phyloP scores from a whole-genome alignment of 2,888 invertebrate species.

The Noctua comes region DNA sequence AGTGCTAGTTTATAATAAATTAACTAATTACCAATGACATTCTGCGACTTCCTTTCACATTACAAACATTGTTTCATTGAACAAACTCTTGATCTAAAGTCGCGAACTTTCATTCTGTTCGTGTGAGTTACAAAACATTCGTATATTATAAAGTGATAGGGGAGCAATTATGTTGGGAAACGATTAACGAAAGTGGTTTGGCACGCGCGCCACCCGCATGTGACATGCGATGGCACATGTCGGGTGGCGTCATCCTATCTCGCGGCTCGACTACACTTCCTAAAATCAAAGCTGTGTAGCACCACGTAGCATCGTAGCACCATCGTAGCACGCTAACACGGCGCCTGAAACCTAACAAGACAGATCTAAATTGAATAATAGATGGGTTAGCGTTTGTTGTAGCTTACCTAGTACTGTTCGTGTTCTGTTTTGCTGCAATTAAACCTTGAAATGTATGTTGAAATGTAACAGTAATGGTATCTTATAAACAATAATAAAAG shows the following conservation, averaged over 20 bases:
- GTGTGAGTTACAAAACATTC: constrained; percentile 55
- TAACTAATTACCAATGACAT: neutral
- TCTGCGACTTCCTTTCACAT: neutral
- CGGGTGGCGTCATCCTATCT: constrained; percentile 70
- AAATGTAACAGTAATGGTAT: no score
- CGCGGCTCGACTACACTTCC: constrained; percentile 65
- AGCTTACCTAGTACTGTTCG: constrained; percentile 1
- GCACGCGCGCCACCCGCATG: constrained; percentile 84
- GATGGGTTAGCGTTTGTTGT: constrained; percentile 6
- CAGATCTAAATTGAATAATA: constrained; percentile 43
- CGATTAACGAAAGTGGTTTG: constrained; percentile 83
- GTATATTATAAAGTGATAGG: constrained; percentile 72
- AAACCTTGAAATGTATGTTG: no score
- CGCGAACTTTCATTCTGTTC: constrained; percentile 35
- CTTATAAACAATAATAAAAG: neutral
- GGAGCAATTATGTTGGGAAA: constrained; percentile 79
- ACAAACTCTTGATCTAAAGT: constrained; percentile 33
- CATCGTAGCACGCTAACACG: constrained; percentile 48
- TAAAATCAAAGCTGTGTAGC: constrained; percentile 78
- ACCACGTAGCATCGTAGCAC: constrained; percentile 53
- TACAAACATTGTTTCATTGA: constrained; percentile 17
- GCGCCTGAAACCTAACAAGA: constrained; percentile 51
- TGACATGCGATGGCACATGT: constrained; percentile 72
- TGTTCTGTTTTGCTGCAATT: constrained; percentile 4
- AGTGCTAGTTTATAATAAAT: constrained; percentile 6